Conservation (phyloP, 2,888 invertebrate species). For the Campoletis raptor region DNA sequence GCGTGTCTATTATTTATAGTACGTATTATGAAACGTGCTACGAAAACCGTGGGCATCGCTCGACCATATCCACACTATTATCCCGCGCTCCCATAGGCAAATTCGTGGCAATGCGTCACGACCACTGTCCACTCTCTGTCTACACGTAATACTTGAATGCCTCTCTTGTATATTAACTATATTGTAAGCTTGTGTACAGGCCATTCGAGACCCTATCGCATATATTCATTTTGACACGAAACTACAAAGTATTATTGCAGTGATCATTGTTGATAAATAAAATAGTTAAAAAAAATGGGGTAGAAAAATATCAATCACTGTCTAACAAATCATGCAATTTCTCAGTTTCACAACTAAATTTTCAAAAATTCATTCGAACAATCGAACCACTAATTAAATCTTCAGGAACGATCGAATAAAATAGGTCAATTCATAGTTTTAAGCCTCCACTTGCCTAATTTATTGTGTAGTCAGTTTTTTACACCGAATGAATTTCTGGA, state of each 20-base stretch:
- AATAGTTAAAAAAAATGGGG: background rate
- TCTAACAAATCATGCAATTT: background rate
- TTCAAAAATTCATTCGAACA: background rate
- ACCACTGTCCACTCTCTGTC: slow-evolving; percentile 56
- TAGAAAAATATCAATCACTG: background rate
- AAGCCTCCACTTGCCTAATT: background rate
- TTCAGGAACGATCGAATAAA: background rate
- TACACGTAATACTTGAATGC: slow-evolving; percentile 55
- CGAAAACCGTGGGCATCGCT: slow-evolving; percentile 60
- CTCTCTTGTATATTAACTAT: slow-evolving; percentile 37
- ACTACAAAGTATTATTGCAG: background rate
- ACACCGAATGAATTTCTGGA: too few species aligned
- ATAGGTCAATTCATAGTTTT: background rate
- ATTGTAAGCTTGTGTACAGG: slow-evolving; percentile 15
- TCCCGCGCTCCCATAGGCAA: slow-evolving; percentile 39
- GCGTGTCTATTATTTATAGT: slow-evolving; percentile 83
- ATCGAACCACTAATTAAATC: background rate
- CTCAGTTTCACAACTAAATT: background rate
- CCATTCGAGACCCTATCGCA: background rate
- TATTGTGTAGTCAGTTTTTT: too few species aligned
- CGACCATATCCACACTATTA: slow-evolving; percentile 54
- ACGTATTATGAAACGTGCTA: slow-evolving; percentile 65
- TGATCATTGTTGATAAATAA: background rate
- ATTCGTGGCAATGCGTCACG: slow-evolving; percentile 65
- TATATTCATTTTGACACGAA: background rate